Conservation (phyloP, 2,797 vertebrate genomes). For the Sparus aurata region DNA sequence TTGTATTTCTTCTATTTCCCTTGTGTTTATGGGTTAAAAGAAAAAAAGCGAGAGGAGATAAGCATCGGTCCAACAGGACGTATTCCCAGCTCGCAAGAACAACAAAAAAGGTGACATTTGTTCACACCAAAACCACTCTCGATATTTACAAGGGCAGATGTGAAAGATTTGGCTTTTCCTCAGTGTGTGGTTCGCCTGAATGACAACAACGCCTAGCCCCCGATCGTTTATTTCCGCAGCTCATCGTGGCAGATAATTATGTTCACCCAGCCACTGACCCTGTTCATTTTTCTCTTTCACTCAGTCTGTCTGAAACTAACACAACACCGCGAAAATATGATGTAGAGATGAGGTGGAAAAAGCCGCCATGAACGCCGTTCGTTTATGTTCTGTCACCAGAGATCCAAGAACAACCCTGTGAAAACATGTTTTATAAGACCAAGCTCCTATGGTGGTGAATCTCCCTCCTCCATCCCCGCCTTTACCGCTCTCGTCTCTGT, state of each 20-base stretch:
- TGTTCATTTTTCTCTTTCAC: not conserved
- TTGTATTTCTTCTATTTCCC: slow-evolving; percentile 35
- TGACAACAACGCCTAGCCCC: not conserved
- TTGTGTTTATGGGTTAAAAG: slow-evolving; percentile 4
- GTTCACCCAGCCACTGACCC: slow-evolving; percentile 24
- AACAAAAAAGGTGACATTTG: slow-evolving; percentile 27
- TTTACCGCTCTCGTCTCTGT: slow-evolving; percentile 30
- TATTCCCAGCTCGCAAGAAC: slow-evolving; percentile 17
- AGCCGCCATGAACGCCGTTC: slow-evolving; percentile 37
- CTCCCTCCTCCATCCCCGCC: slow-evolving; percentile 5
- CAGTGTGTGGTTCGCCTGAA: not conserved
- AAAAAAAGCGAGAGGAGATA: slow-evolving; percentile 35
- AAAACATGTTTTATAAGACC: slow-evolving; percentile 37
- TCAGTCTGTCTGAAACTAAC: slow-evolving; percentile 12
- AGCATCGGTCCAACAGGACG: slow-evolving; percentile 19
- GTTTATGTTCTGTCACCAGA: slow-evolving; percentile 34
- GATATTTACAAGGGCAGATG: slow-evolving; percentile 1
- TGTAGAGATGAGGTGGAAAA: slow-evolving; percentile 24
- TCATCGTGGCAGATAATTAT: slow-evolving; percentile 28
- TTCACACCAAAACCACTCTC: slow-evolving; percentile 7
- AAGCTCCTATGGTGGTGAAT: not conserved
- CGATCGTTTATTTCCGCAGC: slow-evolving; percentile 15
- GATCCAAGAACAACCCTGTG: not conserved
- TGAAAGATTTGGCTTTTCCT: slow-evolving; percentile 3
- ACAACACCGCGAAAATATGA: slow-evolving; percentile 3